phyloP scores from a whole-genome alignment of 1,140 invertebrate species.

The Cydia pomonella region DNA sequence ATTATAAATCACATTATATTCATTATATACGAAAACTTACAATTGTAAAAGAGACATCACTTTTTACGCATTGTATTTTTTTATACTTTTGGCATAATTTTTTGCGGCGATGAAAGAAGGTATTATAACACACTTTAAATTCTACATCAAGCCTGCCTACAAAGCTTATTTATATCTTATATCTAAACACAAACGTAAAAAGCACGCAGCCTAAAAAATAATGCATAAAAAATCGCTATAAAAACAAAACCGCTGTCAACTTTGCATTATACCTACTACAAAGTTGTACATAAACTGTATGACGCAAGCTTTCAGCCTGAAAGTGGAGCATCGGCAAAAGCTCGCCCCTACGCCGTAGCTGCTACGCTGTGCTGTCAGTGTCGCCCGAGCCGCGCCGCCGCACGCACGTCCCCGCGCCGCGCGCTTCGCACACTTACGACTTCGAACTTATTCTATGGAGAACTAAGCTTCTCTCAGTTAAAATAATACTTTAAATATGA shows the following conservation, averaged over 20 bases:
- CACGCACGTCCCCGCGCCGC: conserved; percentile 50
- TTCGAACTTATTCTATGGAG: neutral
- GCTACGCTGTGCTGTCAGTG: conserved; percentile 46
- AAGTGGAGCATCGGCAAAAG: neutral
- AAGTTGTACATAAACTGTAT: conserved; percentile 1
- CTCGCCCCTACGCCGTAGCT: conserved; percentile 18
- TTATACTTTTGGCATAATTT: no score
- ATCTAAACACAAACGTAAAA: neutral
- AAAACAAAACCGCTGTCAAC: neutral
- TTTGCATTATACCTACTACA: neutral
- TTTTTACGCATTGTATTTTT: no score
- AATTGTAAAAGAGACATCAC: no score
- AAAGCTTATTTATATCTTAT: neutral
- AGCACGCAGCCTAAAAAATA: neutral
- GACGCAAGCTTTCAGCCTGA: conserved; percentile 26
- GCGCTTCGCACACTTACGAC: conserved; percentile 25
- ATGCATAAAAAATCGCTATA: neutral
- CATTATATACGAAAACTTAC: no score
- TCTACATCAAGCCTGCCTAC: neutral
- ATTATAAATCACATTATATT: no score
- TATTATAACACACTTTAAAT: neutral
- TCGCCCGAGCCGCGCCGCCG: conserved; percentile 48
- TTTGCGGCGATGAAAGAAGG: no score
- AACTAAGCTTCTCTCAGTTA: neutral
- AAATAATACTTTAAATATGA: neutral